phyloP scores from a whole-genome alignment of 2,888 invertebrate species.

The Calameuta pallipes region DNA sequence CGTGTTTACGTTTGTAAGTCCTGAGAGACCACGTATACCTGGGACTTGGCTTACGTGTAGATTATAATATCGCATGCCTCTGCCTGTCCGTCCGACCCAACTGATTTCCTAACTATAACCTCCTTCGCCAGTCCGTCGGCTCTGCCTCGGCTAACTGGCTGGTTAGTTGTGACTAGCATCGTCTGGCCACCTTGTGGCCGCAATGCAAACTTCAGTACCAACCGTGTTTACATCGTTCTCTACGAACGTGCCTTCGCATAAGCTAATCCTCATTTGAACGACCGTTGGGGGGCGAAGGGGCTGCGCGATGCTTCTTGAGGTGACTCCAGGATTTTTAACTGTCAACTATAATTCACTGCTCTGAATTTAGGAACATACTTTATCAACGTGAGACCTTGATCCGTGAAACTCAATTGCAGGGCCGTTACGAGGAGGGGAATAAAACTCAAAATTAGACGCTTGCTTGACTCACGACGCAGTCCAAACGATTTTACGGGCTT shows the following conservation, averaged over 20 bases:
- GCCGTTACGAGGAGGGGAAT: too few species aligned
- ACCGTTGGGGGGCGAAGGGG: neutral
- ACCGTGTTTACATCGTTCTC: constrained; percentile 31
- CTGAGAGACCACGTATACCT: neutral
- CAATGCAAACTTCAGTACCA: constrained; percentile 12
- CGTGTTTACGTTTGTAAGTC: neutral
- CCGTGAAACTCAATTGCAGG: too few species aligned
- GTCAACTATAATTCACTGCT: too few species aligned
- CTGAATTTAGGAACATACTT: too few species aligned
- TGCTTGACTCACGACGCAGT: too few species aligned
- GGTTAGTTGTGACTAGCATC: neutral
- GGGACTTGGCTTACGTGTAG: neutral
- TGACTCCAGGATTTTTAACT: neutral
- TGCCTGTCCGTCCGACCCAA: neutral
- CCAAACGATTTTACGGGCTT: too few species aligned
- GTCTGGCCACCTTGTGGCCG: neutral
- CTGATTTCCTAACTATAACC: neutral
- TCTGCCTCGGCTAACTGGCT: neutral
- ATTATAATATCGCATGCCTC: neutral
- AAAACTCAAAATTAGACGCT: too few species aligned
- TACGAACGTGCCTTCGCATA: constrained; percentile 33
- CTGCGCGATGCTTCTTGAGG: neutral
- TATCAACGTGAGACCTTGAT: too few species aligned
- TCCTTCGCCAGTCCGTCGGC: neutral
- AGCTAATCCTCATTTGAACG: neutral